Evolutionary conservation across 2,113 vertebrate species (phyloP), one percentile per base, ranked within the genome.

Genomic region (Microtus montanus): DNA sequence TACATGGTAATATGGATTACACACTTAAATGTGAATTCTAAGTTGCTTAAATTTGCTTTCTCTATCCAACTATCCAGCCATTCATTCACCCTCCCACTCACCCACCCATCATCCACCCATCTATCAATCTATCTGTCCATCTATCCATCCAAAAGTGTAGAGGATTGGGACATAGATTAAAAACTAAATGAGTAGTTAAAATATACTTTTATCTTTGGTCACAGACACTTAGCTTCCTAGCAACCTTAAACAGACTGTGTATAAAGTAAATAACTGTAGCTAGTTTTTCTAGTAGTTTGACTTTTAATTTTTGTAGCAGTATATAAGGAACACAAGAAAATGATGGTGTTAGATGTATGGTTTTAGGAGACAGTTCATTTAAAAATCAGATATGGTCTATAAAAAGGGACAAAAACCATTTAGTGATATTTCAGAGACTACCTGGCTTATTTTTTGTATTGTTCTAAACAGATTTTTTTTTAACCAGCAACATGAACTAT

Each of bases 321-420:
- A 89, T 93, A 90, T 28, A 94, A 84, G n/a, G 91, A 96, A 96
- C 75, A 73, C 41, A 97, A 95, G 95, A 97, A 97, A 98, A 92
- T 95, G 58, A 68, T 98, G 86, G 90, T 97, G 96, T 97, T 94
- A 98, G 93, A 93, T 97, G 87, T 97, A 64, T 96, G 61, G 97
- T 96, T 98, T 87, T 92, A 95, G 82, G 92, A 97, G 73, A 89
- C 97, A 78, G 41, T 96, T 96, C 93, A 97, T 70, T 97, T 82
- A 79, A 96, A 95, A 96, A 90, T 97, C 44, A 97, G 97, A 84
- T 90, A 61, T 90, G 80, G 87, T 87, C 74, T 94, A 88, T 71
- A 92, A 87, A 97, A 97, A 95, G 94, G 89, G 64, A 92, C 44
- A 96, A 96, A 96, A n/a, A 95, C 14, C 4, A 85, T 95, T 96